Conservation (phyloP, 1,140 invertebrate genomes). For the Thereuonema tuberculata region DNA sequence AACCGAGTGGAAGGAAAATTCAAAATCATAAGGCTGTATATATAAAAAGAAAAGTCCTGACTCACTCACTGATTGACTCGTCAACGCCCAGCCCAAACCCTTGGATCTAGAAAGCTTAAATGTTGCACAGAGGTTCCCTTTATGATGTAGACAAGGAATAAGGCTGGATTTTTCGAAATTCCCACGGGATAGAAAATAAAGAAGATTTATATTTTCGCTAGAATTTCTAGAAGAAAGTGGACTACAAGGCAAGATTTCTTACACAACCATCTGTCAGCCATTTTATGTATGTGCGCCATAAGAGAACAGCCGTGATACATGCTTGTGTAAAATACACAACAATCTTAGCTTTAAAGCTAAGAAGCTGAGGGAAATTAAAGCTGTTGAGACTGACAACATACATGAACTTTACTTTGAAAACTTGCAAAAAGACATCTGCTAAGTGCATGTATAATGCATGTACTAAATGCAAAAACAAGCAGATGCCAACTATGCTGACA, state of each 20-base stretch:
- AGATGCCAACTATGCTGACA: background rate
- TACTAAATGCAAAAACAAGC: background rate
- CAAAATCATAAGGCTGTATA: no score
- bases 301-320: background rate
- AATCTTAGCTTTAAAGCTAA: slow-evolving; percentile 6
- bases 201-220: no score
- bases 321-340: background rate
- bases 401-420: slow-evolving; percentile 12
- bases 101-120: no score
- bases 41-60: no score
- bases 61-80: no score
- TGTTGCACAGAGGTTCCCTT: no score
- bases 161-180: no score
- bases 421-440: background rate
- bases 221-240: slow-evolving; percentile 35
- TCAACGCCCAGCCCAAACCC: no score
- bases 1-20: no score
- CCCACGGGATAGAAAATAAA: no score
- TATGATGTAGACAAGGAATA: no score
- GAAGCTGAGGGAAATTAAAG: slow-evolving; percentile 1
- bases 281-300: background rate
- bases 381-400: slow-evolving; percentile 3
- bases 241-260: background rate
- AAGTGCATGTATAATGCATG: background rate
- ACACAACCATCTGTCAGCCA: background rate